Evolutionary conservation across 2,113 vertebrate species (phyloP).

Genomic region (Ariopsis seemanni): DNA sequence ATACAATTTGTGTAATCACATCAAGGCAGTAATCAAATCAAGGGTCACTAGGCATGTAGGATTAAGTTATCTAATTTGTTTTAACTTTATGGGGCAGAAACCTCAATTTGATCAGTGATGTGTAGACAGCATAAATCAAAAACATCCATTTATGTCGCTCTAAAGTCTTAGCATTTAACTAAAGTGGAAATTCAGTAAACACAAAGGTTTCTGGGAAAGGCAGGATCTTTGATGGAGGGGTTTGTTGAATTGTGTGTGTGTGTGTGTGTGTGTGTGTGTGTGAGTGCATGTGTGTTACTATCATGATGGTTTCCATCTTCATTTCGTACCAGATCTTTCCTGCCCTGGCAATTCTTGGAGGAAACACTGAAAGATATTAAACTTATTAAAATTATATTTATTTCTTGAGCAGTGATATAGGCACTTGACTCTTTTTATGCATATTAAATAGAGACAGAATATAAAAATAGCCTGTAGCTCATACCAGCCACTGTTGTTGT

Average conservation of each 20-base stretch:
- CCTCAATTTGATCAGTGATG: slow-evolving; percentile 49
- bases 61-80: slow-evolving; percentile 56
- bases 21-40: slow-evolving; percentile 52
- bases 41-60: slow-evolving; percentile 53
- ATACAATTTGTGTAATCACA: slow-evolving; percentile 45
- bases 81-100: slow-evolving; percentile 61
- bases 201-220: slow-evolving; percentile 25
- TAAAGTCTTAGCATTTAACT: slow-evolving; percentile 18
- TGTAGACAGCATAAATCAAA: slow-evolving; percentile 47
- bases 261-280: not conserved
- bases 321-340: not conserved
- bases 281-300: not conserved
- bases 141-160: slow-evolving; percentile 35
- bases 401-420: not conserved
- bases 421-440: not conserved
- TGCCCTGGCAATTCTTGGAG: not conserved
- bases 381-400: not conserved
- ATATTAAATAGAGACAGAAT: not conserved
- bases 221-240: slow-evolving; percentile 8
- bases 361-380: not conserved
- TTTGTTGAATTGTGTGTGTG: not conserved
- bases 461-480: not conserved
- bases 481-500: no score
- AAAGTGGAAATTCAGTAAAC: slow-evolving; percentile 16
- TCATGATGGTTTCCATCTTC: not conserved